A percentile compares a stretch with the other conserved stretches of the same genome.
Conservation (phyloP, 2,888 invertebrate genomes). For the Heliconius aoede region DNA sequence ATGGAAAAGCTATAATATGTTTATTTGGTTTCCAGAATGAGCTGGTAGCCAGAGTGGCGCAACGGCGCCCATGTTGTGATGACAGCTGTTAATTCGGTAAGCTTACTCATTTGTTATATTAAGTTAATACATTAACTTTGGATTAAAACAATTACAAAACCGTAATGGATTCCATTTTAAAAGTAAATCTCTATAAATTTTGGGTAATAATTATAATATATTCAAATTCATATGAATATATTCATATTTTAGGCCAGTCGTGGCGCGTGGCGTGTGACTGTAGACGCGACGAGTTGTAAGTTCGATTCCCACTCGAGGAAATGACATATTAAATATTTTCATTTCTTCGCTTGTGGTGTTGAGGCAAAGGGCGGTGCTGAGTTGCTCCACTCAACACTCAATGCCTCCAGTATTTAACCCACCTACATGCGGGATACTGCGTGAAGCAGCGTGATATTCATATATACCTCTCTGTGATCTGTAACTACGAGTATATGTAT, state of each 20-base stretch:
- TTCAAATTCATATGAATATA: no score
- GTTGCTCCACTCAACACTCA: no score
- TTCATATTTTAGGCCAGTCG: no score
- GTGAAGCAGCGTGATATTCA: not conserved
- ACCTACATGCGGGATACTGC: no score
- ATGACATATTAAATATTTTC: no score
- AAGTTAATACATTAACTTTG: conserved; percentile 22
- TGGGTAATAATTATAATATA: not conserved
- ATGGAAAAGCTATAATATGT: conserved; percentile 38
- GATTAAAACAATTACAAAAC: conserved; percentile 14
- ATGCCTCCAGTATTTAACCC: no score
- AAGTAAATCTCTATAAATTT: not conserved
- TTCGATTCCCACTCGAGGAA: no score
- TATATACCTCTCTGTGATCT: no score
- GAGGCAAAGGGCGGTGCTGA: no score
- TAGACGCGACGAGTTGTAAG: no score
- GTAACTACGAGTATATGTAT: not conserved
- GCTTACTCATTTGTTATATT: conserved; percentile 51
- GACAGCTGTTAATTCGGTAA: conserved; percentile 87
- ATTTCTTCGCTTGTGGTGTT: no score
- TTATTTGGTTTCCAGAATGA: conserved; percentile 76
- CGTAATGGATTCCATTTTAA: conserved; percentile 1
- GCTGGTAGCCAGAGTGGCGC: conserved; percentile 57
- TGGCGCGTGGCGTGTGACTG: no score
- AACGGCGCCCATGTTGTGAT: conserved; percentile 74